Percentiles rank a stretch among this genome's conserved stretches.
Conservation (phyloP, 1,140 invertebrate species). For the Trachymyrmex septentrionalis region DNA sequence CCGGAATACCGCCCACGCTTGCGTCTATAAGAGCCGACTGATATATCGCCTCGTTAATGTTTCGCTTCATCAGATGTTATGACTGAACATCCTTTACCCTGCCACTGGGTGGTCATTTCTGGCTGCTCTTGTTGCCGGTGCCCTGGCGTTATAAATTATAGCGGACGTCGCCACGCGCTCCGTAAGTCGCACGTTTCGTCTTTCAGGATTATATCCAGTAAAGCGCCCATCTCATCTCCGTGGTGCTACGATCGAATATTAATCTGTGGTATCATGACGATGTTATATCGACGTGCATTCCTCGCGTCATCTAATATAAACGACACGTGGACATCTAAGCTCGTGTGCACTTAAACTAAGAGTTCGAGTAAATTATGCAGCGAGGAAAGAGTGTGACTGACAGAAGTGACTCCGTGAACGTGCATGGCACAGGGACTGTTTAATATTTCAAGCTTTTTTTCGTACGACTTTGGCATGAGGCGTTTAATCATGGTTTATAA, state of each 20-base stretch:
- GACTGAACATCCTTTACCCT: conserved; percentile 85
- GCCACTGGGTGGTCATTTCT: conserved; percentile 85
- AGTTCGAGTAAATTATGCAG: conserved; percentile 16
- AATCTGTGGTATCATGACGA: conserved; percentile 53
- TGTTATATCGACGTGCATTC: conserved; percentile 36
- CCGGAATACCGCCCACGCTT: conserved; percentile 79
- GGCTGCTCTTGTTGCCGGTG: conserved; percentile 83
- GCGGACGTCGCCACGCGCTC: conserved; percentile 62
- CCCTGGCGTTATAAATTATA: conserved; percentile 83
- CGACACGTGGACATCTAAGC: background rate
- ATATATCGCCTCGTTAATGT: conserved; percentile 86
- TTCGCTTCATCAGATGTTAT: conserved; percentile 86
- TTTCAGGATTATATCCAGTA: conserved; percentile 58
- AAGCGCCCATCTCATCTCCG: conserved; percentile 18
- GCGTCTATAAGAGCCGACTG: conserved; percentile 78
- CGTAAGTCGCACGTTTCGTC: conserved; percentile 70
- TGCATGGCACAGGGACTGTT: background rate
- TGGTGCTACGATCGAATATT: conserved; percentile 53
- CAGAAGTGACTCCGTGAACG: background rate
- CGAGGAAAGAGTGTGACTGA: background rate
- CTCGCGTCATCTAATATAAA: background rate
- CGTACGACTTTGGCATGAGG: background rate
- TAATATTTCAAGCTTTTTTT: conserved; percentile 11
- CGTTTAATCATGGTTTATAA: conserved; percentile 37
- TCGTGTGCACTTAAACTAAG: background rate